Evolutionary conservation across 2,797 vertebrate genomes (phyloP).

Genomic region (Oceanodroma leucorhoa): DNA sequence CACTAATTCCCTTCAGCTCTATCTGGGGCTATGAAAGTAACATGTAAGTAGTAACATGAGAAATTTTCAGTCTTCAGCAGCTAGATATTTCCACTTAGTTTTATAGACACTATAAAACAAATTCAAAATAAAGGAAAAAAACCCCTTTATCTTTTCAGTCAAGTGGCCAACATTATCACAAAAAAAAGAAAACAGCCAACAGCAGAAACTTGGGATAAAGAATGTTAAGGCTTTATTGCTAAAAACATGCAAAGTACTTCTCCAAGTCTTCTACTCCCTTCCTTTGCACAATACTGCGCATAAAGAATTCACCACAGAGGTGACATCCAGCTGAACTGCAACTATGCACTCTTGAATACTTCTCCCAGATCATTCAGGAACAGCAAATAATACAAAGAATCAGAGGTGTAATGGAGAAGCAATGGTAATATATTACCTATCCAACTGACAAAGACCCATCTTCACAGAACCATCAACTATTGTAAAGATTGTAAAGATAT

Average conservation of each 20-base stretch:
- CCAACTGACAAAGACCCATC: neutral
- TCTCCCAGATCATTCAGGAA: neutral
- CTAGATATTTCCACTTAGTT: neutral
- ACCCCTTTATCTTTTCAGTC: neutral
- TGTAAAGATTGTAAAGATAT: neutral
- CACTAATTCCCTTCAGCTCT: neutral
- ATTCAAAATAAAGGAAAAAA: neutral
- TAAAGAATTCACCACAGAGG: neutral
- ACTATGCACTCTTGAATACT: neutral
- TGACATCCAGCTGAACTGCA: neutral
- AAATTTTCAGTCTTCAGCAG: neutral
- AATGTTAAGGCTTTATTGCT: neutral
- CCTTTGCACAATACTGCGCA: neutral
- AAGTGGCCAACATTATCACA: neutral
- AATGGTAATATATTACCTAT: neutral
- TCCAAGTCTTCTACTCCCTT: neutral
- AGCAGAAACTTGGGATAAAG: neutral
- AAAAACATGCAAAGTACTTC: neutral
- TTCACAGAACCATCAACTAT: neutral
- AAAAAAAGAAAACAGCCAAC: neutral
- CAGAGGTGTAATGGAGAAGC: neutral
- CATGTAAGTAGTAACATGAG: neutral
- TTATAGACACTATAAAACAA: neutral
- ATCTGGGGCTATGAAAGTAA: neutral
- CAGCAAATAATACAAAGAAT: neutral